Evolutionary conservation across 2,113 vertebrate genomes (phyloP).

Genomic region (Aythya baeri): DNA sequence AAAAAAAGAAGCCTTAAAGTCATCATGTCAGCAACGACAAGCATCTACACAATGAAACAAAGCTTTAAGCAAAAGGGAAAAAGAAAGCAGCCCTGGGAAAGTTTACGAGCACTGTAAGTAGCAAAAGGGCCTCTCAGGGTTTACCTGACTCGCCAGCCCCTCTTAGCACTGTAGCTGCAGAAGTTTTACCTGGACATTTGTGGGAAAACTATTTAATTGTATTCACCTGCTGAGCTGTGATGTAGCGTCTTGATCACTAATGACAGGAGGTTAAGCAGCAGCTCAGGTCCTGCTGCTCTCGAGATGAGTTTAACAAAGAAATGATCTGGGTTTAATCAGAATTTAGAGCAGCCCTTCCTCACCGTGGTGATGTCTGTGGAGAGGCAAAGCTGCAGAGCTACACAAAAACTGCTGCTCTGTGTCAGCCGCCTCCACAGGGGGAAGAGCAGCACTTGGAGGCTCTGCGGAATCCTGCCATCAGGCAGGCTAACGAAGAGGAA

Average conservation of each 20-base stretch:
- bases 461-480: not conserved
- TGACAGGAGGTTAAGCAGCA: not conserved
- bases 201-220: not conserved
- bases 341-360: not conserved
- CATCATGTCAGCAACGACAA: constrained; percentile 16
- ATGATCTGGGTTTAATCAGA: not conserved
- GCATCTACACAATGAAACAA: constrained; percentile 20
- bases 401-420: not conserved
- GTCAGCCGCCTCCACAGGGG: not conserved
- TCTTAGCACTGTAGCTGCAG: not conserved
- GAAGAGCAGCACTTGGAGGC: fast-evolving
- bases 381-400: not conserved
- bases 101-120: not conserved
- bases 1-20: constrained; percentile 57
- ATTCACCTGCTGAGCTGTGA: not conserved
- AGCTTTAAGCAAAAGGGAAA: not conserved
- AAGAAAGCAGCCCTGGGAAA: not conserved
- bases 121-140: not conserved
- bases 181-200: not conserved
- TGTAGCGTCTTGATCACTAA: fast-evolving
- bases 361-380: fast-evolving
- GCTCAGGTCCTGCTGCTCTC: not conserved
- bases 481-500: not conserved
- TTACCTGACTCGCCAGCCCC: not conserved
- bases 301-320: not conserved